These are phyloP conservation scores for Grantiella picta DNA, from an alignment of 2,113 vertebrate genomes.

Conservation along the genomic window DNA sequence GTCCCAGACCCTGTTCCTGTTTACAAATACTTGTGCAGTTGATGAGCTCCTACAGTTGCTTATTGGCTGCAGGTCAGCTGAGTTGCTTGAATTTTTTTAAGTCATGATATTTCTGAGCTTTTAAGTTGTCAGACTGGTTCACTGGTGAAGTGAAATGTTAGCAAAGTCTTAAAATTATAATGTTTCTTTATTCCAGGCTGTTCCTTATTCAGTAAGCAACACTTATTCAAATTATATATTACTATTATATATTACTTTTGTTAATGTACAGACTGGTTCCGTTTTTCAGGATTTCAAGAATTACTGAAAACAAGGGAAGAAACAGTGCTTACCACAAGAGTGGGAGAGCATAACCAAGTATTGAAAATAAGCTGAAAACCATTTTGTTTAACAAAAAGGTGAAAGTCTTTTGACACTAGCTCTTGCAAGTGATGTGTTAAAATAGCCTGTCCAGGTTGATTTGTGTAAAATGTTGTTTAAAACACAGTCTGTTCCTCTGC, in stretches of 20 bases:
- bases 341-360: background rate
- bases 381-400: background rate
- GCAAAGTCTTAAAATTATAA: background rate
- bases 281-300: background rate
- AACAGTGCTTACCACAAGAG: background rate
- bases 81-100: background rate
- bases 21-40: background rate
- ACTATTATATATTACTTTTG: background rate
- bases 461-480: background rate
- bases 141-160: background rate
- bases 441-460: background rate
- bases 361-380: background rate
- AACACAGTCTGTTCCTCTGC: background rate
- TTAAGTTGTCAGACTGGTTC: background rate
- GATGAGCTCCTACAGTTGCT: background rate
- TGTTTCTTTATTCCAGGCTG: background rate
- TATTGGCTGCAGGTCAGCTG: background rate
- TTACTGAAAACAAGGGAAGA: background rate
- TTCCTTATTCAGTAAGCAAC: background rate
- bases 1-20: background rate
- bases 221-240: background rate
- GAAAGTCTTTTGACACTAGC: background rate
- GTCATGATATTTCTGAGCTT: background rate
- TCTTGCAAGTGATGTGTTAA: background rate
- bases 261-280: background rate